These are phyloP conservation scores for Myodes glareolus DNA, from an alignment of 2,113 vertebrate genomes.

Conservation along the genomic window DNA sequence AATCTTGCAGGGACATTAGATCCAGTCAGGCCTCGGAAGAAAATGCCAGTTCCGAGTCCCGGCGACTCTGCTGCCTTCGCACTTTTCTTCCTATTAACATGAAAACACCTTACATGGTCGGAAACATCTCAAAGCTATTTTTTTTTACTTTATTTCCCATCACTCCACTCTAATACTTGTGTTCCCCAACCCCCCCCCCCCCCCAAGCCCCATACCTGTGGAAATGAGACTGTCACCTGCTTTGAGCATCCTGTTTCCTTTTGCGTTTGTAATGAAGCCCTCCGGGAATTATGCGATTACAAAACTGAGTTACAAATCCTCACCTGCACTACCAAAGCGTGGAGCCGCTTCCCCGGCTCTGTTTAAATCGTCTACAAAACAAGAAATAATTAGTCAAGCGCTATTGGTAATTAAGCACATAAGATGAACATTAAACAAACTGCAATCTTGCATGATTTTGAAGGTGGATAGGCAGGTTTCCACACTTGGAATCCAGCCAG, in stretches of 20 bases:
- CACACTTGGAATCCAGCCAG: conserved; percentile 70
- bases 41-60: not conserved
- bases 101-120: conserved; percentile 74
- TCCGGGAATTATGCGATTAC: conserved; percentile 76
- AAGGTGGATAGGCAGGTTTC: conserved; percentile 76
- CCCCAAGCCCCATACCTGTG: conserved; percentile 57
- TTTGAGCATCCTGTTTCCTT: conserved; percentile 78
- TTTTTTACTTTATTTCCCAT: conserved; percentile 77
- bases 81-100: conserved; percentile 77
- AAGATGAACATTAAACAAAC: conserved; percentile 82
- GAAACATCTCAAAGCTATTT: conserved; percentile 74
- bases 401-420: conserved; percentile 82
- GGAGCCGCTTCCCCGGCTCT: conserved; percentile 59
- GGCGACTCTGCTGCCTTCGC: conserved; percentile 67
- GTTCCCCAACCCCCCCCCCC: not conserved
- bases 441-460: conserved; percentile 81
- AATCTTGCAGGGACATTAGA: conserved; percentile 38
- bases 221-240: conserved; percentile 81
- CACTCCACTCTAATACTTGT: conserved; percentile 66
- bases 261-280: conserved; percentile 82
- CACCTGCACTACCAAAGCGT: conserved; percentile 70
- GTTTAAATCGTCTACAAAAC: conserved; percentile 78
- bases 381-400: conserved; percentile 84
- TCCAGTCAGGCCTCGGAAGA: conserved; percentile 40
- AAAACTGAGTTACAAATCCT: conserved; percentile 81